A percentile compares a stretch with the other conserved stretches of the same genome.
Evolutionary conservation across 2,888 invertebrate genomes (phyloP).

Genomic region (Drosophila yooni): DNA sequence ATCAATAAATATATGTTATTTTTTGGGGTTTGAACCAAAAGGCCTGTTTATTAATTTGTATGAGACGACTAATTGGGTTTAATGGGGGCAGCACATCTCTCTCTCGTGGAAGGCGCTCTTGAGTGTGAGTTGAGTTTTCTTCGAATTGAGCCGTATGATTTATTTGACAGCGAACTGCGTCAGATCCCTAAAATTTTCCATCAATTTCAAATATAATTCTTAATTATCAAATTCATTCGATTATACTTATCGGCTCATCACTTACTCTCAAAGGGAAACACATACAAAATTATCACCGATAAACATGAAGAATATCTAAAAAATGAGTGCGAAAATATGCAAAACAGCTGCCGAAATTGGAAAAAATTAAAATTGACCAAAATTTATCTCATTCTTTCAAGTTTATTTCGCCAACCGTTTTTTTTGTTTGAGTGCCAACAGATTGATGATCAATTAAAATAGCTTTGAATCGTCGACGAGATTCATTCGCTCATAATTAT

Average conservation of each 20-base stretch:
- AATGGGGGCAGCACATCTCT: slow-evolving; percentile 56
- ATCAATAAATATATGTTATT: slow-evolving; percentile 7
- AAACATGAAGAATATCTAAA: slow-evolving; percentile 22
- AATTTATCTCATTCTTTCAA: slow-evolving; percentile 39
- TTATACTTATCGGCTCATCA: slow-evolving; percentile 16
- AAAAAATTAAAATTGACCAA: slow-evolving; percentile 22
- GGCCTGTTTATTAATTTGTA: slow-evolving; percentile 26
- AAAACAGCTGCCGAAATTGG: slow-evolving; percentile 45
- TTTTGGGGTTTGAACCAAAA: slow-evolving; percentile 12
- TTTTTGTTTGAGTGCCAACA: slow-evolving; percentile 28
- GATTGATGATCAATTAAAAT: slow-evolving; percentile 80
- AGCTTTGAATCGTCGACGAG: slow-evolving; percentile 43
- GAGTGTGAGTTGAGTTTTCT: slow-evolving; percentile 19
- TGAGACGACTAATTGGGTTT: slow-evolving; percentile 54
- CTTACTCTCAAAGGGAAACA: slow-evolving; percentile 15
- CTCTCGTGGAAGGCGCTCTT: slow-evolving; percentile 2
- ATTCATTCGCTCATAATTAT: slow-evolving; percentile 67
- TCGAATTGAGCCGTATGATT: slow-evolving; percentile 35
- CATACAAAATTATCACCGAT: slow-evolving; percentile 36
- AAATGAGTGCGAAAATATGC: slow-evolving; percentile 61
- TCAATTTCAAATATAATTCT: slow-evolving; percentile 6
- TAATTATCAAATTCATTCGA: not conserved
- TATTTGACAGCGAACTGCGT: slow-evolving; percentile 41
- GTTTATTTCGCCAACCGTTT: slow-evolving; percentile 20
- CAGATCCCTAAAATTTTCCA: slow-evolving; percentile 18